phyloP scores from a whole-genome alignment of 2,888 invertebrate genomes.

The Cephus rjabovi region DNA sequence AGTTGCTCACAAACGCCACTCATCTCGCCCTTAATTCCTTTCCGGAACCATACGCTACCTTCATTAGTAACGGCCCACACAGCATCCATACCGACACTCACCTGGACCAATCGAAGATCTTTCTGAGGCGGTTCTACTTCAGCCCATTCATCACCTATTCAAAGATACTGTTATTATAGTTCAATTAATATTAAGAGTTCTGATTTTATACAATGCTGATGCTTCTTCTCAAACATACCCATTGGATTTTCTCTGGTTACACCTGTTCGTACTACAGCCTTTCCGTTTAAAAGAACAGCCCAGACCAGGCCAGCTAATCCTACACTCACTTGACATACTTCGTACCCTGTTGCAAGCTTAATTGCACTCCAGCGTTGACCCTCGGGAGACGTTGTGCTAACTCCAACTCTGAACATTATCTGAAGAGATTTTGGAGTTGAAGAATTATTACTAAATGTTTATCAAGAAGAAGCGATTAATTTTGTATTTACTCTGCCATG shows the following conservation, averaged over 20 bases:
- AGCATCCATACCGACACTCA: conserved; percentile 85
- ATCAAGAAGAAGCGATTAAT: background rate
- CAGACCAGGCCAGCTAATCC: conserved; percentile 89
- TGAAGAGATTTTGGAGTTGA: conserved; percentile 47
- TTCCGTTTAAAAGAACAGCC: conserved; percentile 87
- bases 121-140: conserved; percentile 82
- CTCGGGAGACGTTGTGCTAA: conserved; percentile 85
- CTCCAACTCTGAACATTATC: conserved; percentile 88
- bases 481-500: conserved; percentile 78
- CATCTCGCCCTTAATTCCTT: conserved; percentile 78
- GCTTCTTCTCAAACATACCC: conserved; percentile 65
- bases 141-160: conserved; percentile 79
- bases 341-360: conserved; percentile 80
- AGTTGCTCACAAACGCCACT: conserved; percentile 80
- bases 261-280: conserved; percentile 84
- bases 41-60: conserved; percentile 88
- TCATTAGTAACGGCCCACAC: conserved; percentile 84
- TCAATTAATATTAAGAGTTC: background rate
- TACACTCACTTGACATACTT: conserved; percentile 87
- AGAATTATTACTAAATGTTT: background rate
- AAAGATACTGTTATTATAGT: background rate
- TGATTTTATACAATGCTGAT: background rate
- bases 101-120: conserved; percentile 78
- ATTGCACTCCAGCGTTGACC: conserved; percentile 88
- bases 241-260: conserved; percentile 82